phyloP scores from a whole-genome alignment of 2,888 invertebrate genomes.

The Gymnocheta viridis region DNA sequence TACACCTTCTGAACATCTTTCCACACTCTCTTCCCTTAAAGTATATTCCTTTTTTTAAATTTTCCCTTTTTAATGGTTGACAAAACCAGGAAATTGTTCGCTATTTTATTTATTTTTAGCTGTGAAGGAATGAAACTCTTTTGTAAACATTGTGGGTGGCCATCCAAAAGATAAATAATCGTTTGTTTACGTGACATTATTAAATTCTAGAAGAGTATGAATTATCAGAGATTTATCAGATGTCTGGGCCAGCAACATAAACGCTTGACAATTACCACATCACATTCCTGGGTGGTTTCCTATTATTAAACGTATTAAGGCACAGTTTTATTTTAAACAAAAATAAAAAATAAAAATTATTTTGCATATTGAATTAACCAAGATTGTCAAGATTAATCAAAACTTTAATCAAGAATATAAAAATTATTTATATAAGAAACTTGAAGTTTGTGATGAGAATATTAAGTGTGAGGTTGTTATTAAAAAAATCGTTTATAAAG shows the following conservation, averaged over 20 bases:
- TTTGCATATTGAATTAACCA: conserved; percentile 58
- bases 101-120: background rate
- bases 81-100: conserved; percentile 11
- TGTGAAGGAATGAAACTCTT: conserved; percentile 10
- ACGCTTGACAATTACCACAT: conserved; percentile 69
- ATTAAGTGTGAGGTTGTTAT: conserved; percentile 38
- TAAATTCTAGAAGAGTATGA: conserved; percentile 64
- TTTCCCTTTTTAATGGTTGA: background rate
- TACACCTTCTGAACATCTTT: background rate
- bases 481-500: background rate
- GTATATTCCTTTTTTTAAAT: background rate
- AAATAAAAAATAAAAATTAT: conserved; percentile 1
- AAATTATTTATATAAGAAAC: conserved; percentile 19
- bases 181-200: conserved; percentile 70
- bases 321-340: conserved; percentile 3
- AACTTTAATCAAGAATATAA: conserved; percentile 35
- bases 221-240: conserved; percentile 63
- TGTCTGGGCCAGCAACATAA: conserved; percentile 62
- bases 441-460: conserved; percentile 53
- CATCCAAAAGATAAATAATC: conserved; percentile 65
- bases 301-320: conserved; percentile 48
- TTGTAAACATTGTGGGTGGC: conserved; percentile 58
- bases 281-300: conserved; percentile 64
- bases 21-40: background rate
- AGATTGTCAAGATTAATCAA: conserved; percentile 65